Percentiles rank a stretch among this genome's conserved stretches.
phyloP scores from a whole-genome alignment of 2,113 vertebrate genomes.

The Ciconia maguari region DNA sequence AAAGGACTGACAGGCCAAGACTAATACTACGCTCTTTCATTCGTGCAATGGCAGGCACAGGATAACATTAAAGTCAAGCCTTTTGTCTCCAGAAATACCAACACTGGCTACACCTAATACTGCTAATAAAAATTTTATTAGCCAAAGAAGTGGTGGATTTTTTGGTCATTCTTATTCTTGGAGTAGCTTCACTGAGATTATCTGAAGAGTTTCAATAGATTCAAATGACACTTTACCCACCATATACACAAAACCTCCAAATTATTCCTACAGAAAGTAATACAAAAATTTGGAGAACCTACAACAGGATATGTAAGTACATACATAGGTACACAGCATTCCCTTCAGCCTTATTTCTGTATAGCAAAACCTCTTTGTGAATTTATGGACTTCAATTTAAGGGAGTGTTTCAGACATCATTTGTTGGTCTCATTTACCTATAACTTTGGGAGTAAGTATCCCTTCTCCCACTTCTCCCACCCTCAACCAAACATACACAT shows the following conservation, averaged over 20 bases:
- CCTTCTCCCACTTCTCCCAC: not conserved
- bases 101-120: not conserved
- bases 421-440: not conserved
- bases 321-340: not conserved
- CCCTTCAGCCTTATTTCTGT: not conserved
- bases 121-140: not conserved
- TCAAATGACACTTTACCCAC: not conserved
- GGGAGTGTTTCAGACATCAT: not conserved
- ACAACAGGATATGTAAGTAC: not conserved
- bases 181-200: not conserved
- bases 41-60: not conserved
- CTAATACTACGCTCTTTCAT: not conserved
- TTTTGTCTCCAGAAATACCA: not conserved
- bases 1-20: not conserved
- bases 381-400: not conserved
- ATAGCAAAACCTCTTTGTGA: not conserved
- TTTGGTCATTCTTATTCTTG: not conserved
- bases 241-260: accelerated
- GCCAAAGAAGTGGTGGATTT: not conserved
- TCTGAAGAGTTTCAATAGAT: not conserved
- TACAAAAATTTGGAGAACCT: not conserved
- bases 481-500: not conserved
- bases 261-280: not conserved
- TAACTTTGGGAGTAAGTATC: not conserved
- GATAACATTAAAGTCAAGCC: not conserved